Conservation (phyloP, 1,140 invertebrate genomes). For the Pygmarrhopalites habei region DNA sequence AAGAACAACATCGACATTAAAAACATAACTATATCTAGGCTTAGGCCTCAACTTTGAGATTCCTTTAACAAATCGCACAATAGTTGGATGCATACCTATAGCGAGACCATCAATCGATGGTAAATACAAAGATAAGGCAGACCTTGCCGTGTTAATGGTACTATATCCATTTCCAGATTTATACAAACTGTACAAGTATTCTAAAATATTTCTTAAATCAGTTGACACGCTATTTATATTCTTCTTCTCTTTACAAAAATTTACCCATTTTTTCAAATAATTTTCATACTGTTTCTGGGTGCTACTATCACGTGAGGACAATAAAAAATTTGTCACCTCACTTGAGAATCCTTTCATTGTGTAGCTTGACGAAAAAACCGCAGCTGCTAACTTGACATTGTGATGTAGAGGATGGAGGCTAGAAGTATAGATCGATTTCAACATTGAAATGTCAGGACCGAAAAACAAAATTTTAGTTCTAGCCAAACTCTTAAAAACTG, state of each 20-base stretch:
- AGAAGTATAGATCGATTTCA: not conserved
- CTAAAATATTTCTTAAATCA: not conserved
- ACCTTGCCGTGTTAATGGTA: constrained; percentile 15
- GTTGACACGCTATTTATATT: too few relatives aligned
- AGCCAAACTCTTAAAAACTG: not conserved
- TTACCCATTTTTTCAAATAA: not conserved
- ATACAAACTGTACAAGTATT: not conserved
- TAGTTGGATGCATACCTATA: not conserved
- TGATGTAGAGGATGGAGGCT: constrained; percentile 7
- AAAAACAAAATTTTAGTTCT: not conserved
- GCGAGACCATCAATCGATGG: not conserved
- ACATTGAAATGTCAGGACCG: not conserved
- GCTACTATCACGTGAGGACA: not conserved
- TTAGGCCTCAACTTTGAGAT: not conserved
- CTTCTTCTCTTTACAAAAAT: too few relatives aligned
- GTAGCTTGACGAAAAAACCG: not conserved
- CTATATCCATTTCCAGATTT: constrained; percentile 8
- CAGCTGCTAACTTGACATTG: not conserved
- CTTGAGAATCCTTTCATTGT: not conserved
- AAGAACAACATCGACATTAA: too few relatives aligned
- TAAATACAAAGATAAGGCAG: constrained; percentile 2
- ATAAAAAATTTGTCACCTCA: not conserved
- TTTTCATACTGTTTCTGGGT: not conserved
- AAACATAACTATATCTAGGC: not conserved
- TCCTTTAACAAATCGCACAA: not conserved